Base-by-base conservation (phyloP, 2,113 vertebrate genomes). In the Sclerurus mexicanus region DNA sequence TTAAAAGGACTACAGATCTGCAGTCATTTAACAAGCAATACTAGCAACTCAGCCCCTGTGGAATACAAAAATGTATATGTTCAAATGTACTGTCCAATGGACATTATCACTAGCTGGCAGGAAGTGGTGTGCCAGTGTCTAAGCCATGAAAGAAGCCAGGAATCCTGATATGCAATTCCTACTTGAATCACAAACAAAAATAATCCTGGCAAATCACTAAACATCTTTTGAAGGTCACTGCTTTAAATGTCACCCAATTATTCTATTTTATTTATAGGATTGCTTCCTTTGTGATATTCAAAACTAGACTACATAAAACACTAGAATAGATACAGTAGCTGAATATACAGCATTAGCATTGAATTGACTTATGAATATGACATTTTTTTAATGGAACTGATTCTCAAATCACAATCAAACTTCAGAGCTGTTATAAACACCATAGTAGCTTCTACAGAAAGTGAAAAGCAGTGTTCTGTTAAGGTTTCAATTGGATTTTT, bases 181-280 rank as follows among this genome's bases (percentile, higher is more conserved):
- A 40, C 53, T 75, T 20, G 55, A 85, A 89, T 40, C 30, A 81
- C 64, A 91, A 89, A 56, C 27, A 87, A n/a, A 89, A 47, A 14
- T 56, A 87, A 68, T 56, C 22, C 53, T 55, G 42, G 44, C 19
- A 81, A 92, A 87, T 37, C 53, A 69, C 83, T 85, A 80, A 86
- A 69, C 18, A 78, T 4, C 27, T 78, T 92, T 68, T 62, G 66
- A 91, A 91, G 37, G 53, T 69, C 81, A 93, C n/a, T 39, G 31
- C 25, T 91, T 89, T 87, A 92, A 96, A 91, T 82, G 37, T 73
- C 73, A 95, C 14, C 3, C 14, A 68, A 53, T 60, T 85, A 89
- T 72, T 82, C n/a, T 49, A 60, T 72, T 82, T 76, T 89, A 87
- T 82, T 60, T 75, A n/a, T 64, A 37, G 68, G 71, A 75, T 22